Evolutionary conservation across 2,113 vertebrate species (phyloP), one percentile per base, ranked within the genome.

Genomic region (Oxyura jamaicensis): DNA sequence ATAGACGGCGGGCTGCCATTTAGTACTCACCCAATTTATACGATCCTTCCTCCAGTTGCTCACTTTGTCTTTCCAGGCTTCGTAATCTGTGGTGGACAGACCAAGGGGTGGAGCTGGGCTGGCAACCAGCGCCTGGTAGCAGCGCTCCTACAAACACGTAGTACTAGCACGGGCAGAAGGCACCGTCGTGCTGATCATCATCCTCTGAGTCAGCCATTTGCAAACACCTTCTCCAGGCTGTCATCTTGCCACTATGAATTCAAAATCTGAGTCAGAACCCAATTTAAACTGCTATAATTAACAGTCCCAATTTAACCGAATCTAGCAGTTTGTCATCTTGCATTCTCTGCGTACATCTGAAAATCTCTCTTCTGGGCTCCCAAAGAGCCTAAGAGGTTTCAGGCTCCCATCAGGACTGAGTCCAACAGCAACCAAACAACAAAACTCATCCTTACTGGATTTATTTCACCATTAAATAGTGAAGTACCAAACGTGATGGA

Each of bases 281-380:
- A 96, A 97, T 95, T 96, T 95, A 96, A 97, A 95, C 89, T 95
- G 88, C 93, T 96, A 90, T 96, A 95, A 97, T 97, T 97, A 97
- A 93, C 81, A 94, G 86, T 84, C 88, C 90, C 58, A 48, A 97
- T 96, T 97, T 97, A 96, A 97, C 95, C 87, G 95, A 83, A 91
- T 78, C 93, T 97, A 96, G 87, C 91, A 91, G 78, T 95, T 97
- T 97, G 93, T 95, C 85, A 82, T 96, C 90, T 91, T 95, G 79
- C 55, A 90, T 95, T 94, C 84, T 82, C 90, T 90, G 46, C 62
- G 52, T 84, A 83, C 46, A 95, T 96, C 88, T 93, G 56, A 76
- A 69, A 96, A 93, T 87, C 59, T 95, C 25, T 39, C 35, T 14
- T 95, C 95, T 67, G 74, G 80, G 44, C 66, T 97, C 59, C 86